These are phyloP conservation scores for Sorex araneus DNA, from an alignment of 2,113 vertebrate genomes.

Conservation along the genomic window DNA sequence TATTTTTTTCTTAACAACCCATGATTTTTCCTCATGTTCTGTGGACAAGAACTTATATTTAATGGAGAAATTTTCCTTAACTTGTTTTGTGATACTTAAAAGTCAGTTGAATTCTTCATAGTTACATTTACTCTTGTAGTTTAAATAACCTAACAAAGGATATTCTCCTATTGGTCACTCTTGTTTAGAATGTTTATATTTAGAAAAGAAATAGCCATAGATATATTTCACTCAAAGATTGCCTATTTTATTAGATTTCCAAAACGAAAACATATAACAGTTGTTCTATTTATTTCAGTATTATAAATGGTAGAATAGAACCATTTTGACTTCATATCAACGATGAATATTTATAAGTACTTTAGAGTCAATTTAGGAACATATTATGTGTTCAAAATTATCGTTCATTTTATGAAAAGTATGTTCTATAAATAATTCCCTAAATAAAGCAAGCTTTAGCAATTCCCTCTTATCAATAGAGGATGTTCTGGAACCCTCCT, in stretches of 20 bases:
- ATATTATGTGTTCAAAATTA: neutral
- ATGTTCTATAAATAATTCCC: neutral
- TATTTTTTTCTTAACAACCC: slow-evolving; percentile 37
- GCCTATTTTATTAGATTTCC: neutral
- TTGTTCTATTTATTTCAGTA: slow-evolving; percentile 68
- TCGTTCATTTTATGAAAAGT: slow-evolving; percentile 28
- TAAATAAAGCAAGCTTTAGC: too few relatives aligned
- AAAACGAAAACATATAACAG: neutral
- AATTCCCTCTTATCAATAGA: slow-evolving; percentile 50
- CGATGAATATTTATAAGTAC: slow-evolving; percentile 8
- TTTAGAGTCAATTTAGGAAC: neutral
- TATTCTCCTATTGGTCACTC: neutral
- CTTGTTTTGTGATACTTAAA: slow-evolving; percentile 1
- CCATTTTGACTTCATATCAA: slow-evolving; percentile 41
- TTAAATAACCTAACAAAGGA: slow-evolving; percentile 24
- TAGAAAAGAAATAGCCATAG: neutral
- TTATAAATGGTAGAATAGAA: slow-evolving; percentile 39
- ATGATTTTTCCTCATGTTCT: neutral
- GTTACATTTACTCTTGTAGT: neutral
- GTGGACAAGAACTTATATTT: neutral
- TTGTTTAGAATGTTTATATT: slow-evolving; percentile 64
- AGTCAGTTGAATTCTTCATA: slow-evolving; percentile 5
- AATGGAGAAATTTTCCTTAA: neutral
- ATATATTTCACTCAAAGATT: accelerated
- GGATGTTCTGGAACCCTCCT: too few relatives aligned